Percentiles rank a stretch among this genome's conserved stretches.
phyloP scores from a whole-genome alignment of 2,113 vertebrate genomes.

The Campylomormyrus numenius region DNA sequence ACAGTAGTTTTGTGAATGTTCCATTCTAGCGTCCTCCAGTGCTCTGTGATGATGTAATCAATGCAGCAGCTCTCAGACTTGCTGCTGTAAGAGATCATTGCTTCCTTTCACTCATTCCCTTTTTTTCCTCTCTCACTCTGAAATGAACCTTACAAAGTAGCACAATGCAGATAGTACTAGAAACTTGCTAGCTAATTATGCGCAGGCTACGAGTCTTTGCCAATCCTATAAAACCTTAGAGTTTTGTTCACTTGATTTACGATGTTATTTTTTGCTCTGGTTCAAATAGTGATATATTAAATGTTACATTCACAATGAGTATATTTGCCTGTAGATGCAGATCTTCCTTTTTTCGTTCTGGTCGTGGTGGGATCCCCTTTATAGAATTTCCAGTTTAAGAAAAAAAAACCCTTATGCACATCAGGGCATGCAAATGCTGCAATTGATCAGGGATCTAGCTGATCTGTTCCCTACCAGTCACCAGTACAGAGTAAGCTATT shows the following conservation, averaged over 20 bases:
- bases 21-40: neutral
- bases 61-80: slow-evolving; percentile 19
- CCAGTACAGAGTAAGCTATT: neutral
- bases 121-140: slow-evolving; percentile 3
- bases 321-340: neutral
- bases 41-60: slow-evolving; percentile 21
- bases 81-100: slow-evolving; percentile 11
- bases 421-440: neutral
- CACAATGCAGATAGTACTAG: neutral
- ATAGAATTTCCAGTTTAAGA: neutral
- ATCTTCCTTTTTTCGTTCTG: neutral
- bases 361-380: neutral
- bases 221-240: neutral
- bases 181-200: neutral
- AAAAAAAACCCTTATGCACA: neutral
- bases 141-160: neutral
- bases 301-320: neutral
- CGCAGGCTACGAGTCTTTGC: neutral
- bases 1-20: neutral
- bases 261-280: neutral
- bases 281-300: neutral
- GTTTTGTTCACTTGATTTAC: neutral
- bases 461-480: neutral
- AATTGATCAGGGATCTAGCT: neutral
- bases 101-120: neutral